Evolutionary conservation across 2,888 invertebrate species (phyloP).

Genomic region (Petrolisthes cinctipes): DNA sequence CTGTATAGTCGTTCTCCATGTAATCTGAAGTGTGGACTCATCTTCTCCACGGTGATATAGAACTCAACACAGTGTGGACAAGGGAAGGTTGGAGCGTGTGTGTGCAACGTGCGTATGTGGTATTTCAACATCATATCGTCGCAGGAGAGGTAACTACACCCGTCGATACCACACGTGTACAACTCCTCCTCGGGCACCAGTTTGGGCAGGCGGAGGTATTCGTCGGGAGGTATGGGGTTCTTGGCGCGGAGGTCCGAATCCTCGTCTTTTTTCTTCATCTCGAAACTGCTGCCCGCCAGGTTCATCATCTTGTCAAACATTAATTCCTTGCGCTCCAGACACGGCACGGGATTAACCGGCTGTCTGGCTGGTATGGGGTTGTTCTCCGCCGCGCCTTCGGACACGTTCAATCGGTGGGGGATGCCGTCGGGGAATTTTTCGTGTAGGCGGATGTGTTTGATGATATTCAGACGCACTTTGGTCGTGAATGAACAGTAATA

Average conservation of each 20-base stretch:
- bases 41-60: conserved; percentile 73
- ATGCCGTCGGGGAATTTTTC: conserved; percentile 66
- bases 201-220: conserved; percentile 69
- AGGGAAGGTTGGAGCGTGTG: conserved; percentile 74
- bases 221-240: conserved; percentile 61
- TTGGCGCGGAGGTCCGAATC: conserved; percentile 66
- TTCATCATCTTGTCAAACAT: conserved; percentile 90
- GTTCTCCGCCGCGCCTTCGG: neutral
- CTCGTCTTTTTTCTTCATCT: conserved; percentile 65
- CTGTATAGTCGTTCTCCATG: conserved; percentile 82
- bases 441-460: conserved; percentile 80
- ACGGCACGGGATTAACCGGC: conserved; percentile 86
- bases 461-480: conserved; percentile 78
- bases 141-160: conserved; percentile 80
- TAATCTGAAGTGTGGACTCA: conserved; percentile 80
- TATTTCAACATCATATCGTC: conserved; percentile 80
- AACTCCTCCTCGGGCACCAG: conserved; percentile 75
- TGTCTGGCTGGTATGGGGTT: conserved; percentile 74
- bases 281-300: conserved; percentile 79
- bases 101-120: conserved; percentile 81
- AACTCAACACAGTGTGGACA: conserved; percentile 81
- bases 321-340: conserved; percentile 80
- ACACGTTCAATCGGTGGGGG: conserved; percentile 36
- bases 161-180: conserved; percentile 80
- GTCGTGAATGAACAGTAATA: conserved; percentile 79